Evolutionary conservation across 2,113 vertebrate species (phyloP), one percentile per base, ranked within the genome.

Genomic region (Ammodytes dubius): DNA sequence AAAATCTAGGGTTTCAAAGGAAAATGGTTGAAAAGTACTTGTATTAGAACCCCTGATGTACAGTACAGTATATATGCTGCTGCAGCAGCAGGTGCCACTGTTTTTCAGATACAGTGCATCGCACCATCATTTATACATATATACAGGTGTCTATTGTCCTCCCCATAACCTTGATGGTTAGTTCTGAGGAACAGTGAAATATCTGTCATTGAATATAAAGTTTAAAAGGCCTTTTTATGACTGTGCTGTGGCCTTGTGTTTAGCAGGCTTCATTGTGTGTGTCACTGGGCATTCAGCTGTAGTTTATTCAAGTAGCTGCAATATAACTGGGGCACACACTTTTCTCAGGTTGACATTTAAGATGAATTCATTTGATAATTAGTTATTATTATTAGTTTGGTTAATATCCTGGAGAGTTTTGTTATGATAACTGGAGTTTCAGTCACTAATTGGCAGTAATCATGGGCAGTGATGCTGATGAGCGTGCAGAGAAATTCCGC

Each of bases 401-500:
- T 40, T 52, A 1, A 19, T 61, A 27, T 71, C 10, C 43, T 47
- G 71, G 4, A 15, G 65, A 19, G 7, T 69, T 71, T 63, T 11
- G 12, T 46, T 71, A 27, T 15, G 35, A 59, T 69, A 70, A 83
- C 56, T 63, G 37, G 50, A 45, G 50, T 69, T 64, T 17, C 13
- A 46, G 65, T 66, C 47, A 77, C 74, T 66, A 80, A 61, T 78
- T 74, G 72, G 57, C 77, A 58, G 49, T 57, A 35, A 15, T 87
- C 58, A 68, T 75, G 57, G 66, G 63, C 70, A 58, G 68, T 60
- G n/a, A 81, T 81, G 82, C 76, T 69, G 81, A 76, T 56, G 83
- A 84, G 74, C 81, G 75, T 46, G 70, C 84, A 86, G 87, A 72
- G 72, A 90, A 73, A 8, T 60, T 88, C 85, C 78, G 79, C 82